A percentile compares a stretch with the other conserved stretches of the same genome.
Evolutionary conservation across 2,888 invertebrate genomes (phyloP).

Genomic region (Malthinus flaveolus): DNA sequence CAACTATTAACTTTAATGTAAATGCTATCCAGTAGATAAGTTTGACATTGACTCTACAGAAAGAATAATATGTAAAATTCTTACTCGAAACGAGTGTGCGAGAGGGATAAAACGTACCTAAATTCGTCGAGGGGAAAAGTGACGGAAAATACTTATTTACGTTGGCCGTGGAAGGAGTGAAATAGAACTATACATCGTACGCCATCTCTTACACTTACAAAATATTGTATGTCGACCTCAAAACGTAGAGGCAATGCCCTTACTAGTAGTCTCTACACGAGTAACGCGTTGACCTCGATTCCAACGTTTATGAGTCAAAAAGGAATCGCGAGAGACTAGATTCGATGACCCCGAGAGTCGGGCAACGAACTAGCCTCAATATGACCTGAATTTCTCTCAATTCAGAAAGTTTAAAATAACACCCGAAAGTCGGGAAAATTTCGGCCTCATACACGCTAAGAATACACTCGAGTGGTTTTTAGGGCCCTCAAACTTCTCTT

Average conservation of each 20-base stretch:
- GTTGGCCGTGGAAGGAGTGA: slow-evolving; percentile 28
- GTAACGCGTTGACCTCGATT: slow-evolving; percentile 50
- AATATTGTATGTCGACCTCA: slow-evolving; percentile 51
- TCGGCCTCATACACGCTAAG: neutral
- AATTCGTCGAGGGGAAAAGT: slow-evolving; percentile 3
- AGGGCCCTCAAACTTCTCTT: too few species aligned
- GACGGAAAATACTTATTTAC: slow-evolving; percentile 14
- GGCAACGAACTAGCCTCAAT: slow-evolving; percentile 54
- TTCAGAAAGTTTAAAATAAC: slow-evolving; percentile 21
- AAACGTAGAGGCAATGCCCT: slow-evolving; percentile 54
- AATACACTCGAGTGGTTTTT: too few species aligned
- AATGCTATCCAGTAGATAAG: neutral
- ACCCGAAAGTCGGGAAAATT: slow-evolving; percentile 12
- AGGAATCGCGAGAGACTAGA: slow-evolving; percentile 39
- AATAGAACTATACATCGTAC: slow-evolving; percentile 23
- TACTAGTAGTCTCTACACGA: slow-evolving; percentile 40
- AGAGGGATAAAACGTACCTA: slow-evolving; percentile 1
- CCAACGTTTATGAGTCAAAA: slow-evolving; percentile 38
- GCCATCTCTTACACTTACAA: slow-evolving; percentile 28
- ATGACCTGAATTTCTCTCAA: slow-evolving; percentile 44
- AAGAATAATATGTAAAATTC: slow-evolving; percentile 22
- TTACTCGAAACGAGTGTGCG: neutral
- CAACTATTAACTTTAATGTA: too few species aligned
- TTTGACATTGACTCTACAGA: slow-evolving; percentile 25
- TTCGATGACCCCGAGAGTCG: slow-evolving; percentile 41